Conservation (phyloP, 53 echinoderm and acorn worm species). For the Actinopyga echinites region DNA sequence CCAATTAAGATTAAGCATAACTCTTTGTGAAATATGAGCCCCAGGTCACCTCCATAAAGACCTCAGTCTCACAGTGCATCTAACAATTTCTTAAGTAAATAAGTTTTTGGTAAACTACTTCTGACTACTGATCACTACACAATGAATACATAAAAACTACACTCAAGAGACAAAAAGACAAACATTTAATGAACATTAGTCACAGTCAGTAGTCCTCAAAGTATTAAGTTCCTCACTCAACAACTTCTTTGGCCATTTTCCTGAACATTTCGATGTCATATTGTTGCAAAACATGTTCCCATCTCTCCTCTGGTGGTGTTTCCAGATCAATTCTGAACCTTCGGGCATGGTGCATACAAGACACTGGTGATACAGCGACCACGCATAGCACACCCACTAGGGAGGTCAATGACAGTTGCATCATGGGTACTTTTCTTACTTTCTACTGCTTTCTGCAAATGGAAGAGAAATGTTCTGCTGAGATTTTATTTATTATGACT, state of each 20-base stretch:
- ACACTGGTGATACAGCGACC: not conserved
- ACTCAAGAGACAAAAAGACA: too few relatives aligned
- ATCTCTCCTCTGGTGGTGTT: conserved; percentile 72
- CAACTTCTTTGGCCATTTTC: not conserved
- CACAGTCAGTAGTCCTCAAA: not conserved
- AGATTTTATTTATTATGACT: too few relatives aligned
- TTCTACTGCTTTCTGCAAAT: not conserved
- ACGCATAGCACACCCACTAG: not conserved
- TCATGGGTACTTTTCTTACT: not conserved
- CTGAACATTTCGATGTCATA: conserved; percentile 44
- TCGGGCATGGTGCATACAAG: conserved; percentile 32
- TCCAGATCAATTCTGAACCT: conserved; percentile 72
- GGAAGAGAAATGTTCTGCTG: not conserved
- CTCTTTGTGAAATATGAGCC: too few relatives aligned
- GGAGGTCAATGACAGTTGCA: not conserved
- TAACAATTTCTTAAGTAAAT: too few relatives aligned
- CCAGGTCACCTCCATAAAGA: too few relatives aligned
- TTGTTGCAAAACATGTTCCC: conserved; percentile 65
- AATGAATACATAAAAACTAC: too few relatives aligned
- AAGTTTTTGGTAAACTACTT: too few relatives aligned
- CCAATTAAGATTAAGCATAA: too few relatives aligned
- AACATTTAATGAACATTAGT: too few relatives aligned
- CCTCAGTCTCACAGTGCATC: too few relatives aligned
- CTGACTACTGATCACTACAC: too few relatives aligned
- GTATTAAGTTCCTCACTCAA: not conserved